Evolutionary conservation across 2,797 vertebrate genomes (phyloP).

Genomic region (Catharus ustulatus): DNA sequence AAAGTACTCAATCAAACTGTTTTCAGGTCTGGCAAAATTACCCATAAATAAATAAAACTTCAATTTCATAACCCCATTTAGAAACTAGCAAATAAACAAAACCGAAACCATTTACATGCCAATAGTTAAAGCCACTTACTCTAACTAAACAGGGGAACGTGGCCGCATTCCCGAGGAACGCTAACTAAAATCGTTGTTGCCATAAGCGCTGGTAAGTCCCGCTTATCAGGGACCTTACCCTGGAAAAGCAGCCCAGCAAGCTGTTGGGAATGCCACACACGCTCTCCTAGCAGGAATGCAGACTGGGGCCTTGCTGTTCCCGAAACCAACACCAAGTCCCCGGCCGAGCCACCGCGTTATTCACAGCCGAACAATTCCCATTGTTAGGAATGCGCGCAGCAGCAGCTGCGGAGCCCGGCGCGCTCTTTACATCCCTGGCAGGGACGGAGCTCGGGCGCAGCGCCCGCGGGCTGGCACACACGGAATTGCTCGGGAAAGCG

Average conservation of each 20-base stretch:
- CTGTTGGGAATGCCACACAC: neutral
- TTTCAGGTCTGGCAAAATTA: neutral
- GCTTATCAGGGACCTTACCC: neutral
- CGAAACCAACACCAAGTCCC: neutral
- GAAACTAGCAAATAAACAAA: neutral
- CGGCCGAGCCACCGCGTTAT: neutral
- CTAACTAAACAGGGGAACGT: neutral
- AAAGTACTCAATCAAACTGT: neutral
- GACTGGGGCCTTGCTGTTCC: neutral
- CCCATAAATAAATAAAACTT: neutral
- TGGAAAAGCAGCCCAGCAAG: neutral
- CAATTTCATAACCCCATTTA: neutral
- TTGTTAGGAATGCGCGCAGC: accelerated
- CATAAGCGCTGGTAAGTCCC: accelerated
- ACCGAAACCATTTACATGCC: neutral
- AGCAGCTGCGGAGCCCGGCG: neutral
- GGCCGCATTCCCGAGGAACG: neutral
- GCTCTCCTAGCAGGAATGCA: neutral
- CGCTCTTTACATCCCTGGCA: accelerated
- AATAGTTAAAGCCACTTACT: neutral
- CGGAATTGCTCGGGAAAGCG: neutral
- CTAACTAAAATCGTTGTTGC: neutral
- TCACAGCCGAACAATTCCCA: neutral
- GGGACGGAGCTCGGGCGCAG: neutral
- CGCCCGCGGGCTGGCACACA: neutral